Evolutionary conservation across 2,888 invertebrate species (phyloP).

Genomic region (Cheilosia pagana): DNA sequence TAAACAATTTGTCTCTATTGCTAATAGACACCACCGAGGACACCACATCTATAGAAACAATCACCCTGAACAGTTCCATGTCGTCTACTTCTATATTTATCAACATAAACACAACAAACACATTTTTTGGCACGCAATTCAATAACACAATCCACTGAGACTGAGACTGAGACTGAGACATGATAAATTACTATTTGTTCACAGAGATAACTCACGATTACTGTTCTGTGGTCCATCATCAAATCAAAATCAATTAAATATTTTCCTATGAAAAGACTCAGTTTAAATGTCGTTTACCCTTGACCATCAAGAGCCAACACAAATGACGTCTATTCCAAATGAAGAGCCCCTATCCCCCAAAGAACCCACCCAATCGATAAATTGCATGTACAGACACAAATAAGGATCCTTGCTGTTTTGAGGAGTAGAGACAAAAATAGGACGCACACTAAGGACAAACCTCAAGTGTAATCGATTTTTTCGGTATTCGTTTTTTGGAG

Average conservation of each 20-base stretch:
- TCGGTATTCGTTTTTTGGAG: background rate
- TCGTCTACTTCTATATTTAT: slow-evolving; percentile 9
- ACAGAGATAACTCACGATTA: slow-evolving; percentile 15
- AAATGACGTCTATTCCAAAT: slow-evolving; percentile 7
- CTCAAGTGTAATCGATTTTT: slow-evolving; percentile 56
- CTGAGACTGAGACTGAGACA: background rate
- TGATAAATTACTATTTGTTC: background rate
- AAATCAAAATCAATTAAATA: slow-evolving; percentile 28
- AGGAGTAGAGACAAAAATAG: background rate
- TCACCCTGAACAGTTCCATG: background rate
- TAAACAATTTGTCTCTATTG: too few species aligned
- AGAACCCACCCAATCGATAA: slow-evolving; percentile 29
- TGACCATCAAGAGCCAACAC: slow-evolving; percentile 1
- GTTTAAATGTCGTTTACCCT: slow-evolving; percentile 22
- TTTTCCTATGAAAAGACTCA: background rate
- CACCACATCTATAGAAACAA: background rate
- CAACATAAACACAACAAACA: slow-evolving; percentile 10
- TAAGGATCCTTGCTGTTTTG: background rate
- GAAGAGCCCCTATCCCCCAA: background rate
- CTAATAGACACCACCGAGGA: background rate
- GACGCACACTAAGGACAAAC: slow-evolving; percentile 24
- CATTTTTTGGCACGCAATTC: slow-evolving; percentile 27
- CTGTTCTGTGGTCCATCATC: slow-evolving; percentile 1
- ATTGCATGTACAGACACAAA: slow-evolving; percentile 38
- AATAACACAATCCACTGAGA: slow-evolving; percentile 3